These are phyloP conservation scores for Lagocephalus sceleratus DNA, from an alignment of 2,797 vertebrate species.

Conservation along the genomic window DNA sequence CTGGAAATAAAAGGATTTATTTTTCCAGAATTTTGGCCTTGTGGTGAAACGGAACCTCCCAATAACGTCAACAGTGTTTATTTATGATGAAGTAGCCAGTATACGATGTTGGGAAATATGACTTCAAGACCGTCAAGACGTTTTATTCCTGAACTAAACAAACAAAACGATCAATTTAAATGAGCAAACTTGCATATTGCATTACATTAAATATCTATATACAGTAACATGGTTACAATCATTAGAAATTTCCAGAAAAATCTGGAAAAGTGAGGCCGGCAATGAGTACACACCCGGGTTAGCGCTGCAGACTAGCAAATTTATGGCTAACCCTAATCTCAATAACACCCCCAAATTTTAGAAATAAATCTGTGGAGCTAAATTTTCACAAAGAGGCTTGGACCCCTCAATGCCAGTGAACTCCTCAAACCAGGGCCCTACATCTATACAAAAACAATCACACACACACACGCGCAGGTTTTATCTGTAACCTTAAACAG, in stretches of 20 bases:
- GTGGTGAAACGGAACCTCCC: neutral
- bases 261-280: constrained; percentile 44
- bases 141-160: neutral
- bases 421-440: no score
- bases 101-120: neutral
- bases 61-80: constrained; percentile 9
- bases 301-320: no score
- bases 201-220: neutral
- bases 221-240: no score
- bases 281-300: constrained; percentile 33
- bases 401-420: no score
- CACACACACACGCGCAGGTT: constrained; percentile 2
- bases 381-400: no score
- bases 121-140: neutral
- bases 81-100: neutral
- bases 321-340: no score
- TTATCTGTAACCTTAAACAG: no score
- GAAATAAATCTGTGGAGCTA: no score
- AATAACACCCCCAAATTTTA: no score
- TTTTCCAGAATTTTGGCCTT: no score
- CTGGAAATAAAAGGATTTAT: no score
- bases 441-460: neutral
- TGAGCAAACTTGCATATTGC: neutral
- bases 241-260: constrained; percentile 46
- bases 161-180: constrained; percentile 1